These are phyloP conservation scores for Oscheius sp. DNA, from an alignment of 2,888 invertebrate genomes.

Conservation along the genomic window DNA sequence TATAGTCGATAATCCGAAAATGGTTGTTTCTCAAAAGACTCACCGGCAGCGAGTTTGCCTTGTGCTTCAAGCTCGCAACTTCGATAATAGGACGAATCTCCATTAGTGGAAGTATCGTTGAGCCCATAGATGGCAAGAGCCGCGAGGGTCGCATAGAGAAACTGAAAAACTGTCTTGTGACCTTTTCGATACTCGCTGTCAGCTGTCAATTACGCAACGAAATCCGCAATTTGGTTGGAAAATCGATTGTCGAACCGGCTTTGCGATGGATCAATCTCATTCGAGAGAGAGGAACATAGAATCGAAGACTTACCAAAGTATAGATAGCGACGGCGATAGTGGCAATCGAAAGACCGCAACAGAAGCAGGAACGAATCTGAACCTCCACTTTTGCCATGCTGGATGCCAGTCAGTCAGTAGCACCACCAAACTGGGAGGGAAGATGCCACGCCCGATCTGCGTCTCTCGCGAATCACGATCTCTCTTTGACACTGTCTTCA, in stretches of 20 bases:
- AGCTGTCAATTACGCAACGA: not conserved
- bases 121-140: conserved; percentile 64
- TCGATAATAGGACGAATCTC: conserved; percentile 63
- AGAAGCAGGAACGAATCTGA: conserved; percentile 68
- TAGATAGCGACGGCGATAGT: conserved; percentile 68
- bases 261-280: not conserved
- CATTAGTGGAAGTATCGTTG: conserved; percentile 61
- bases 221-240: not conserved
- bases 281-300: not conserved
- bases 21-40: not conserved
- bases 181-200: not conserved
- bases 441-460: conserved; percentile 32
- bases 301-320: conserved; percentile 60
- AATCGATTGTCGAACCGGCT: not conserved
- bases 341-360: conserved; percentile 67
- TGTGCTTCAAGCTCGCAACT: conserved; percentile 67
- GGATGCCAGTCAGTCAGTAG: conserved; percentile 11
- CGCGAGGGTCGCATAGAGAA: conserved; percentile 63
- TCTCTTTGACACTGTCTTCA: conserved; percentile 10
- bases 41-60: conserved; percentile 65
- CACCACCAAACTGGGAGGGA: conserved; percentile 14
- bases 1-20: too few species aligned
- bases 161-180: conserved; percentile 44
- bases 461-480: conserved; percentile 30
- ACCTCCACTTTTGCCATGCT: conserved; percentile 67